These are phyloP conservation scores for Clistopyga incitator DNA, from an alignment of 2,888 invertebrate genomes.

Conservation along the genomic window DNA sequence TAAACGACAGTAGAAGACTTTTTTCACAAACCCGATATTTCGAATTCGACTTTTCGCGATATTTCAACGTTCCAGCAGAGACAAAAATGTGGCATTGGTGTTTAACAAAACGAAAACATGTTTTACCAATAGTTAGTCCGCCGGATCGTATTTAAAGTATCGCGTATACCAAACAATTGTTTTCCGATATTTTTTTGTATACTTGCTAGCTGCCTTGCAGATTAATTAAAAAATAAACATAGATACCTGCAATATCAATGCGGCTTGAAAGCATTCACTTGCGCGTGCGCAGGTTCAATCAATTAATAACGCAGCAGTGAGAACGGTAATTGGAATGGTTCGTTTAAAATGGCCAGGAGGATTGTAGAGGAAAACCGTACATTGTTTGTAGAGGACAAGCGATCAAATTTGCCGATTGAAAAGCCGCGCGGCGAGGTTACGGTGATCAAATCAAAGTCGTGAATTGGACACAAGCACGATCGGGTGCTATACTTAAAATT, in stretches of 20 bases:
- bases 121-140: too few relatives aligned
- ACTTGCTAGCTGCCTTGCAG: too few relatives aligned
- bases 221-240: too few relatives aligned
- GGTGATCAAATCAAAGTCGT: slow-evolving; percentile 37
- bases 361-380: slow-evolving; percentile 22
- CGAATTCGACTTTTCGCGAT: too few relatives aligned
- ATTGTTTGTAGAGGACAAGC: slow-evolving; percentile 6
- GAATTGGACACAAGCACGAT: slow-evolving; percentile 23
- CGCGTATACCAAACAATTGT: too few relatives aligned
- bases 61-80: too few relatives aligned
- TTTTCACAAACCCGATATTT: too few relatives aligned
- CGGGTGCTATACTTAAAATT: slow-evolving; percentile 74
- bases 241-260: not conserved
- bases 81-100: too few relatives aligned
- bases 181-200: too few relatives aligned
- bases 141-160: too few relatives aligned
- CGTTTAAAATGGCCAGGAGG: slow-evolving; percentile 17
- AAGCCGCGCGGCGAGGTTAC: slow-evolving; percentile 24
- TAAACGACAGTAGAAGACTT: too few relatives aligned
- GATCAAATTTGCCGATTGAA: slow-evolving; percentile 37
- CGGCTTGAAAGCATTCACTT: not conserved
- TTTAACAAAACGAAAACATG: too few relatives aligned
- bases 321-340: slow-evolving; percentile 15
- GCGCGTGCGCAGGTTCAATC: not conserved
- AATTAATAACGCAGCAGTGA: slow-evolving; percentile 14